Evolutionary conservation across 2,797 vertebrate species (phyloP).

Genomic region (Psittacula derbiana): DNA sequence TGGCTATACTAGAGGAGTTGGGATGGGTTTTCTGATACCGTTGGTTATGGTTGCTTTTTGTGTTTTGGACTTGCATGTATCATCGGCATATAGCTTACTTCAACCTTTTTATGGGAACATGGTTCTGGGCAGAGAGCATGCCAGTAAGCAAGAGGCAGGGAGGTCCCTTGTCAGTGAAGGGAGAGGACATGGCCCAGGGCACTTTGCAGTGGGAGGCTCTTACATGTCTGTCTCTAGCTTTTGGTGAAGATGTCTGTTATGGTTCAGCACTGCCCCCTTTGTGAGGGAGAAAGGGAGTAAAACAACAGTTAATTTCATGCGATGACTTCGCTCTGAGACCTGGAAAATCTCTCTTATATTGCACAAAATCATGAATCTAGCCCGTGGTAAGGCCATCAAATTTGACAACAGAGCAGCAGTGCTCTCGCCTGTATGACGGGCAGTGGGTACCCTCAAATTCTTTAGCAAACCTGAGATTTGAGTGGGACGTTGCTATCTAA

Average conservation of each 20-base stretch:
- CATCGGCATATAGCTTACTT: background rate
- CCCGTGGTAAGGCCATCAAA: background rate
- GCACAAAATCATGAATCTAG: background rate
- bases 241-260: background rate
- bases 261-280: background rate
- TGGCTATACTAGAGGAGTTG: background rate
- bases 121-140: background rate
- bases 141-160: background rate
- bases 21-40: background rate
- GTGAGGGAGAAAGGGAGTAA: background rate
- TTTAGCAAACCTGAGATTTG: background rate
- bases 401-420: background rate
- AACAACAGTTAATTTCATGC: background rate
- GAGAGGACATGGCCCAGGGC: background rate
- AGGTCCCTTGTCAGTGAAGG: background rate
- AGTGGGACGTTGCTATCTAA: background rate
- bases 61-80: background rate
- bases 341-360: background rate
- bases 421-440: accelerated
- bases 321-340: background rate
- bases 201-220: background rate
- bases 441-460: background rate
- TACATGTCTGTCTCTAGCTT: background rate
- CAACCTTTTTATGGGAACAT: accelerated
- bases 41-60: background rate